Base-by-base conservation (phyloP, 2,888 invertebrate species). In the Petrophora chlorosata region DNA sequence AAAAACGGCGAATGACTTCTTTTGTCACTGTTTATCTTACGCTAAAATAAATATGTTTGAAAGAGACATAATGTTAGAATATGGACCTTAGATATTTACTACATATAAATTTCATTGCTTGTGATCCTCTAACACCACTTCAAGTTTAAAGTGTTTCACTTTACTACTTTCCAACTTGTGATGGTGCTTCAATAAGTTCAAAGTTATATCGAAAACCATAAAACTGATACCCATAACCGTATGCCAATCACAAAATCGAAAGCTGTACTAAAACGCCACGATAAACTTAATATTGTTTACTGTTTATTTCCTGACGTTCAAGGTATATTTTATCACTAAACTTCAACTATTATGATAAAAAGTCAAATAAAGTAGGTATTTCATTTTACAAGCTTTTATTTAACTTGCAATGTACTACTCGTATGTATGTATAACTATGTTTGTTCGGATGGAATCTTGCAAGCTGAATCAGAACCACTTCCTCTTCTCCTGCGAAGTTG, bases 111-210 rank as follows among this genome's bases (percentile, higher is more conserved):
- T 38, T 26, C 22, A 42, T 38, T 22, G 25, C 23, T 15, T 43
- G 23, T 38, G 34, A 23, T 33, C 34, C n/a, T 44, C 3, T 29
- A 39, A 43, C 39, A 50, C 33, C 33, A 49, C 49, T 49, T 49
- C 13, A 42, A 39, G 36, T 42, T 36, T 36, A 16, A 34, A 49
- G 33, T 33, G 38, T 49, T 43, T 29, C 26, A 34, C 29, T 40
- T 43, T 39, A 50, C 39, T 44, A 40, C 43, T 50, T 43, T 33
- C 38, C 15, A 33, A 48, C 43, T 50, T 44, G 49, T 44, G 39
- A 50, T 40, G 39, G 43, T 22, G 39, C 28, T 44, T 28, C 34
- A 29, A 50, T 44, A 49, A 34, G 22, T 49, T 28, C 3, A 13
- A 42, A 43, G 49, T 42, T 48, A 36, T 41, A 49, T 43, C 49